These are phyloP conservation scores for Acleris cristana DNA, from an alignment of 2,888 invertebrate genomes.

Conservation along the genomic window DNA sequence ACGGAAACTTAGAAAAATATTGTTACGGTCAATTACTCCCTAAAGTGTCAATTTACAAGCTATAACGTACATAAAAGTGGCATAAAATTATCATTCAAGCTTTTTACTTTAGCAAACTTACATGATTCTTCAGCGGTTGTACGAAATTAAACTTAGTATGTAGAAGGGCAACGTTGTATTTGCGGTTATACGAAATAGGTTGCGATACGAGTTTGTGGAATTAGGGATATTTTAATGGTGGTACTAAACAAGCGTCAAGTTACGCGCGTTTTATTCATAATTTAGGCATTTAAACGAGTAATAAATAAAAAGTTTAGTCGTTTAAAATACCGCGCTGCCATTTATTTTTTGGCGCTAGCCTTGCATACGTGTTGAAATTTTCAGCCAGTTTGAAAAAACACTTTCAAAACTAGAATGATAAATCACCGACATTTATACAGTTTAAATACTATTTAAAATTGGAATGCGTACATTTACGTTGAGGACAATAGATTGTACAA, in stretches of 20 bases:
- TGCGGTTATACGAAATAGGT: neutral
- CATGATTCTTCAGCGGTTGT: neutral
- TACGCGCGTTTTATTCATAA: constrained; percentile 26
- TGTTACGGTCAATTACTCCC: neutral
- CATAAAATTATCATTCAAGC: constrained; percentile 12
- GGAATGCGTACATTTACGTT: no score
- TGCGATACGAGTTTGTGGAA: neutral
- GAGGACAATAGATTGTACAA: no score
- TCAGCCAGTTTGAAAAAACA: constrained; percentile 19
- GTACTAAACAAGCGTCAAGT: constrained; percentile 27
- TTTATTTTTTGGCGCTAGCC: constrained; percentile 21
- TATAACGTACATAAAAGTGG: constrained; percentile 17
- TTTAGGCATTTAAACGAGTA: constrained; percentile 28
- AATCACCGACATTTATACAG: no score
- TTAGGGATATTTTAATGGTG: neutral
- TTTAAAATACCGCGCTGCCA: constrained; percentile 26
- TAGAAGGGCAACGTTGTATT: neutral
- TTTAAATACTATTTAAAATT: no score
- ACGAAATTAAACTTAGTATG: neutral
- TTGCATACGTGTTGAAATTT: constrained; percentile 13
- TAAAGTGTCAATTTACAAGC: constrained; percentile 15
- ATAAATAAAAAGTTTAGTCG: constrained; percentile 34
- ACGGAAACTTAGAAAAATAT: no score
- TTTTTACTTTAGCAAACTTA: neutral
- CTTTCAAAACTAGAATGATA: neutral